Evolutionary conservation across 2,888 invertebrate genomes (phyloP), one percentile per base, ranked within the genome.

Genomic region (Drosophila lacicola): DNA sequence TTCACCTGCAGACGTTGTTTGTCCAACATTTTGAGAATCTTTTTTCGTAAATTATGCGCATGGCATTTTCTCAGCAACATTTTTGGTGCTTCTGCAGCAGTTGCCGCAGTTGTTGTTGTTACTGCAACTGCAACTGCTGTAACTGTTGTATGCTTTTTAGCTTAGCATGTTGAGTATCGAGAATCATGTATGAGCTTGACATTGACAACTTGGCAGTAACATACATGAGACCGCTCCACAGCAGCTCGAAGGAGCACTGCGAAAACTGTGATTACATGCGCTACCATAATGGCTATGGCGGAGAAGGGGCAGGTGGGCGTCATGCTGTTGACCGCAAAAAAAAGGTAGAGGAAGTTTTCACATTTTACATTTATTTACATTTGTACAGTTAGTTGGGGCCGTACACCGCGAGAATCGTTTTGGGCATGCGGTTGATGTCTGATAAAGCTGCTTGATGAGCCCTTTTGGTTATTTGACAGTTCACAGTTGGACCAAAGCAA

Each of bases 1-100:
- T 85, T 85, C 80, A 85, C 88, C 85, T 87, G 85, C 85, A 84
- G 88, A 82, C 84, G 78, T 69, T 81, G 83, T 79, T 83, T 83
- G 81, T 79, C 79, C 86, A 83, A 83, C 83, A 83, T 81, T 83
- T 68, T 64, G 70, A 70, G 85, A 84, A 84, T 86, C 80, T 75
- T 77, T 78, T 78, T 80, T 75, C 72, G 74, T 87, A 85, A 85
- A 87, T 85, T 85, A 87, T 85, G 85, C 79, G 76, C 85, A 87
- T 84, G 78, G 76, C 80, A 78, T 84, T 82, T 82, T 61, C 70
- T 51, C 44, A 66, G 60, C 60, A 45, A 51, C 50, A 54, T 44
- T 60, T 50, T 29, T 33, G 39, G 1, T 29, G 14, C 13, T 13
- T 14, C 0, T 39, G 8, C 17, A 11, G 14, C 3, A 9, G 34